Evolutionary conservation across 2,113 vertebrate genomes (phyloP), one percentile per base, ranked within the genome.

Genomic region (Gila orcuttii): DNA sequence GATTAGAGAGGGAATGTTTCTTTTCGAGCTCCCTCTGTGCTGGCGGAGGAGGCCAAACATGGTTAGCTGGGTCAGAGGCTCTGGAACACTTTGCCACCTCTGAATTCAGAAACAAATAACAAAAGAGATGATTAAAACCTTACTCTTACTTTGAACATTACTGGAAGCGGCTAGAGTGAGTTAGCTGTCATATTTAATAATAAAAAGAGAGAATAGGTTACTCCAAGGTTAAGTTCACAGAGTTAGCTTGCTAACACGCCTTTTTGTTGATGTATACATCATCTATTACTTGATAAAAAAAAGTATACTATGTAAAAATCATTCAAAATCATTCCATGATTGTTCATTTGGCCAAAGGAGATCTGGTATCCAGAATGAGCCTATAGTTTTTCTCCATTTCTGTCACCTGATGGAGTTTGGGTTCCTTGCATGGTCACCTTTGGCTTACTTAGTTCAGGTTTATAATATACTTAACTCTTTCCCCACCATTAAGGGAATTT

Each of bases 41-140:
- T 76, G 25, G 7, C 28, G 71, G 71, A 42, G 50, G 78, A 87
- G 79, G 66, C 79, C 85, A 89, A 87, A 88, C 85, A 83, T 85
- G 45, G 66, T 82, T 79, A 83, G 80, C 62, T 78, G 42, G 71
- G 75, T 89, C 79, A 81, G 78, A 81, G 33, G 42, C 11, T 17
- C 71, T 55, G 62, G 33, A n/a, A 66, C 52, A 64, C 66, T 79
- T 84, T 78, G 55, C 64, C 84, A 78, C 82, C 60, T 59, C 42
- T 79, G 73, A 81, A 85, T 76, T 87, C 13, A 15, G 42, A 84
- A 79, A 83, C 83, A 52, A 47, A 87, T 85, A 85, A 80, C 79
- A 84, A 77, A 84, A 62, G 57, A 71, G 28, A 60, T 69, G 25
- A 83, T 23, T 28, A 86, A 80, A 85, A 84, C n/a, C 60, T 52